Base-by-base conservation (phyloP, 1,140 invertebrate species). In the Drosophila repletoides region DNA sequence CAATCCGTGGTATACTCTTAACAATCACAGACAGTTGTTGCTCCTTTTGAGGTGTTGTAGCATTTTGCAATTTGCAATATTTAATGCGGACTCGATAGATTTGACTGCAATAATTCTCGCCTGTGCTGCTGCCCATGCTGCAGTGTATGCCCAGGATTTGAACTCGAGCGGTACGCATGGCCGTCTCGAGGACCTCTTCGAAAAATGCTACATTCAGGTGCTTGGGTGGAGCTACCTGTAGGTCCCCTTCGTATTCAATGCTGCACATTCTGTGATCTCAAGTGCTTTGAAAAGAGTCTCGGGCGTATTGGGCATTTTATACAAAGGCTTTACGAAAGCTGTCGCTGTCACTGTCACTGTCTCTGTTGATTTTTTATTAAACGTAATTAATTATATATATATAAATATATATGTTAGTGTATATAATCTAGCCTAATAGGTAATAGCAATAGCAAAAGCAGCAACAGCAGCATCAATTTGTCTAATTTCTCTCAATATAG, bases 21-120 rank as follows among this genome's bases (percentile, higher is more conserved):
- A 89, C 69, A 7, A 89, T 79, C 1, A 88, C 63, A 0, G 58
- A 22, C 33, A 88, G 33, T 19, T 69, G 19, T 4, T 72, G 26
- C 1, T 53, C 45, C 4, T 41, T 9, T 26, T 64, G 41, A 7
- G 21, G 15, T 10, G 2, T 5, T 21, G 10, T 43, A 4, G 10
- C 43, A 21, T 9, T 26, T n/a, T 22, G 40, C 26, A n/a, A 24
- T 21, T 15, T 61, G 65, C n/a, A n/a, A n/a, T 72, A 83, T 1
- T 34, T 63, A 10, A 81, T 31, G 5, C 38, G 38, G 0, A 64
- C 61, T 4, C 88, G 63, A 41, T 88, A 89, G 19, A 89, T 86
- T 36, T 72, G 49, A 26, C 88, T 89, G 38, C 83, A 89, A 40
- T 87, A 89, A 41, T 89, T 89, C 19, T 89, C 88, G 1, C 88